Evolutionary conservation across 2,113 vertebrate genomes (phyloP), one percentile per base, ranked within the genome.

Genomic region (Aegithalos caudatus): DNA sequence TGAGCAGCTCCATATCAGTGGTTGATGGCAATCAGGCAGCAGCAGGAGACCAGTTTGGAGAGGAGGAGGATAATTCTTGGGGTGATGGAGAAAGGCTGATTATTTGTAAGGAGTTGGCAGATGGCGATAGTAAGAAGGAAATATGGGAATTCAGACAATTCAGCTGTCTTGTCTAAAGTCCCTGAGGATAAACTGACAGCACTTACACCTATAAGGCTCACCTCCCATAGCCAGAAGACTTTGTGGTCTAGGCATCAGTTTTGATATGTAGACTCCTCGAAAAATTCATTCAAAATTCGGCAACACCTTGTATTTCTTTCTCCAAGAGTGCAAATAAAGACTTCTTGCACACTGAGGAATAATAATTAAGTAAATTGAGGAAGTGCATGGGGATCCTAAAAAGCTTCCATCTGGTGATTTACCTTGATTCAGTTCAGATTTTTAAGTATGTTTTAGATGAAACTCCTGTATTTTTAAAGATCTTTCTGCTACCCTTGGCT

Each of bases 1-100:
- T 50, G 17, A 38, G 44, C 4, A n/a, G 45, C 33, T 87, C 54
- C 0, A 0, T 27, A 3, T 24, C 2, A 0, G 53, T 53, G 53
- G 24, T 2, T 14, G 50, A 27, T 57, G 17, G 45, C 37, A 81
- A 14, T n/a, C 15, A 10, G 51, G 70, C 31, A 82, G 73, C 45
- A 57, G 76, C 18, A 84, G 48, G 37, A 65, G n/a, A 18, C 17
- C 11, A 12, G 14, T 54, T 70, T 50, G 54, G 72, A 77, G 25
- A 91, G 14, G 4, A 45, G 22, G 25, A 62, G 24, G 57, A 33
- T 51, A 35, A 14, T n/a, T 9, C 31, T 60, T 72, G 11, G 21
- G 51, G 25, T 2, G 1, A 22, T 38, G n/a, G 29, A 77, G 56
- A 57, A 67, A 84, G 18, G 28, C 1, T 5, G 33, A 29, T n/a